Percentiles rank a stretch among this genome's conserved stretches.
Evolutionary conservation across 1,140 invertebrate genomes (phyloP).

Genomic region (Drosophila ironensis): DNA sequence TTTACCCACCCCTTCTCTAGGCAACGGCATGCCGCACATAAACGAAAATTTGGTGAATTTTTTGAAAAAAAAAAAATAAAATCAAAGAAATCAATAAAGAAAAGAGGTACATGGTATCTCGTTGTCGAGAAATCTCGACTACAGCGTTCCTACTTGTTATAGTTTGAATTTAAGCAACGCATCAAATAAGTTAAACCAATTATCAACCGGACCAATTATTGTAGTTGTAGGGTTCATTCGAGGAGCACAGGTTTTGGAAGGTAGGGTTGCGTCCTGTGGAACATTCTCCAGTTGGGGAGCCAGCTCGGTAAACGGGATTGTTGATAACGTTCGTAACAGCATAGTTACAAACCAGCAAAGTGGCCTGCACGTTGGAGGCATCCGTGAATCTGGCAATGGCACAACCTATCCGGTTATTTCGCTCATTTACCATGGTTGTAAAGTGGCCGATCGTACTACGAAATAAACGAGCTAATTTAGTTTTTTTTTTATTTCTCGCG

Average conservation of each 20-base stretch:
- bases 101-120: too few relatives aligned
- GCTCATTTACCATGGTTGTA: slow-evolving; percentile 62
- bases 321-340: slow-evolving; percentile 63
- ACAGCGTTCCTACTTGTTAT: too few relatives aligned
- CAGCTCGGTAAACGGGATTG: slow-evolving; percentile 59
- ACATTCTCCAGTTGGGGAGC: slow-evolving; percentile 49
- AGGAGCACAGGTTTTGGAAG: slow-evolving; percentile 54
- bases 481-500: neutral
- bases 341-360: slow-evolving; percentile 65
- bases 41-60: too few relatives aligned
- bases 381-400: slow-evolving; percentile 55
- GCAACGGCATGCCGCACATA: too few relatives aligned
- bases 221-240: slow-evolving; percentile 53
- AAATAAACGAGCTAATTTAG: too few relatives aligned
- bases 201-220: slow-evolving; percentile 55
- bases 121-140: too few relatives aligned
- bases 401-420: slow-evolving; percentile 60
- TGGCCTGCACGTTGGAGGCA: slow-evolving; percentile 23
- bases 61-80: too few relatives aligned
- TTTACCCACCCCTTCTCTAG: too few relatives aligned
- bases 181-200: too few relatives aligned
- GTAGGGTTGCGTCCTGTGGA: slow-evolving; percentile 47
- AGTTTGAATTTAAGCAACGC: too few relatives aligned
- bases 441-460: slow-evolving; percentile 65
- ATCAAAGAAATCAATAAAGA: too few relatives aligned